Conservation (phyloP, 2,888 invertebrate genomes). For the Ormyrus rosae region DNA sequence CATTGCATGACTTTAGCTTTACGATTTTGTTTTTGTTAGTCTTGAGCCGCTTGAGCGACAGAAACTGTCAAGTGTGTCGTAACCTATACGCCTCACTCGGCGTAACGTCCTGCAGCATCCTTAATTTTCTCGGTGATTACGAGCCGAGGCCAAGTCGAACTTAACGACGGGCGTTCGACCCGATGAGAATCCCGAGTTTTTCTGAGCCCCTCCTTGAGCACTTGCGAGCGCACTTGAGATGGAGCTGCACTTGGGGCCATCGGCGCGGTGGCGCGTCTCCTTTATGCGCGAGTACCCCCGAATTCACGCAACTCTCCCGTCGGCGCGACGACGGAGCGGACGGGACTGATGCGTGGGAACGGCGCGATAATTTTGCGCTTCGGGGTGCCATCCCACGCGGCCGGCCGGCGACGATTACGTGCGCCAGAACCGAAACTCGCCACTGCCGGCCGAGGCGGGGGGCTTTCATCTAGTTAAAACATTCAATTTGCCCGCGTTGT, state of each 20-base stretch:
- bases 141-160: no score
- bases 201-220: no score
- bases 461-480: constrained; percentile 39
- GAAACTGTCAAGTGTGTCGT: no score
- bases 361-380: constrained; percentile 43
- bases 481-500: constrained; percentile 35
- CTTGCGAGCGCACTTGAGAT: neutral
- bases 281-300: neutral
- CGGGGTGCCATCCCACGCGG: constrained; percentile 28
- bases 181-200: no score
- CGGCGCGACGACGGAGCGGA: neutral
- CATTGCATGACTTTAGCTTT: constrained; percentile 20
- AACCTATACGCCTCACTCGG: no score
- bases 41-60: no score
- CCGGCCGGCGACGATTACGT: constrained; percentile 33
- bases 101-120: no score
- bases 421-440: neutral
- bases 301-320: constrained; percentile 27
- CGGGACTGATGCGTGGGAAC: constrained; percentile 35
- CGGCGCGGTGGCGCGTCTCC: neutral
- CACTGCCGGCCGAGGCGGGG: neutral
- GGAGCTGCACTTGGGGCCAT: constrained; percentile 13
- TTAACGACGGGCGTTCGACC: no score
- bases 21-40: no score
- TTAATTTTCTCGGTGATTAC: no score